Evolutionary conservation across 2,888 invertebrate genomes (phyloP).

Genomic region (Nephrotoma appendiculata): DNA sequence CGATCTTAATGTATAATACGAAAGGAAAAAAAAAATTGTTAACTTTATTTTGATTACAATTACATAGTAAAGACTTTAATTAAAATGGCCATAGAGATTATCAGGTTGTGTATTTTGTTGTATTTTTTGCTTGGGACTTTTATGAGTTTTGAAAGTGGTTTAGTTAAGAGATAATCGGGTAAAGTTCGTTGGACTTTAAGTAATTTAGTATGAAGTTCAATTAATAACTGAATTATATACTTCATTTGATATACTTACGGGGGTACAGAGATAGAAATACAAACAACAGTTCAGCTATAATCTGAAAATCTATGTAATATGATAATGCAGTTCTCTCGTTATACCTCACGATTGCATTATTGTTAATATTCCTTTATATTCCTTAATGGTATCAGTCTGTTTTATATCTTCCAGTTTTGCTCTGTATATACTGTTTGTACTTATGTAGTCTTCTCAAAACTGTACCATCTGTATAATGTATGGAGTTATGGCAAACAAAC

Average conservation of each 20-base stretch:
- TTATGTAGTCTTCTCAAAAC: no score
- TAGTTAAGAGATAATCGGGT: background rate
- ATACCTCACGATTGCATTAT: background rate
- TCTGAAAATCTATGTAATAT: background rate
- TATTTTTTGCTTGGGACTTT: background rate
- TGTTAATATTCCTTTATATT: background rate
- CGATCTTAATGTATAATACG: background rate
- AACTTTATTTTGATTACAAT: background rate
- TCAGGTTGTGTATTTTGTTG: background rate
- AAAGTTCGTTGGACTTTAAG: background rate
- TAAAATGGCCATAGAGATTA: background rate
- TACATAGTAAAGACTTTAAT: background rate
- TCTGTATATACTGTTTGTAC: background rate
- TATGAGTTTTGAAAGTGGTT: background rate
- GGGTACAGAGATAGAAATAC: no score
- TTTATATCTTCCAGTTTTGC: background rate
- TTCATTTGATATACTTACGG: no score
- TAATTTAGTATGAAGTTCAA: background rate
- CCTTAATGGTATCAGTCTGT: background rate
- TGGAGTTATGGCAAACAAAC: background rate
- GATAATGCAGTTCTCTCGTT: background rate
- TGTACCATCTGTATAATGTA: background rate
- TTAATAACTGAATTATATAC: no score
- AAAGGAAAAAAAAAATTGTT: background rate
- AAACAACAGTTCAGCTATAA: no score